Conservation (phyloP, 2,113 vertebrate species). For the Pantherophis guttatus region DNA sequence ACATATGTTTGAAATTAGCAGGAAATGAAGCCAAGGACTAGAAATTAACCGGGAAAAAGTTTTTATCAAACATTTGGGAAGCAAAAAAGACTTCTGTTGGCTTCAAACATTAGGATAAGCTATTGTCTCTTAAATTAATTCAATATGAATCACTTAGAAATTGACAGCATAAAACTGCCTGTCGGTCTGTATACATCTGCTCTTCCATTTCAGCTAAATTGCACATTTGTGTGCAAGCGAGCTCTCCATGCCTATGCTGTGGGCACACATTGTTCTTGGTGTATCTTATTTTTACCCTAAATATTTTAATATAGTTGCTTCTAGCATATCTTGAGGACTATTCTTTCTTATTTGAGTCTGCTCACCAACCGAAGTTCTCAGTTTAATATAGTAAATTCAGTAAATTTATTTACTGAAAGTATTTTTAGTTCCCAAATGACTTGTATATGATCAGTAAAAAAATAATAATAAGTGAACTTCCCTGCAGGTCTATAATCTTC, state of each 20-base stretch:
- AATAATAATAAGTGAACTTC: background rate
- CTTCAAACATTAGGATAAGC: constrained; percentile 61
- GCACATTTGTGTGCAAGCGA: background rate
- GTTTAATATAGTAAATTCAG: too few species aligned
- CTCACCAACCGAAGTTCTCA: background rate
- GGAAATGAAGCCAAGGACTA: constrained; percentile 66
- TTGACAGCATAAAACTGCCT: constrained; percentile 26
- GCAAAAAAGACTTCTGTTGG: constrained; percentile 55
- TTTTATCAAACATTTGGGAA: constrained; percentile 68
- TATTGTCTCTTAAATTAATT: constrained; percentile 66
- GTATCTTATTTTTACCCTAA: constrained; percentile 20
- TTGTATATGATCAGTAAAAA: background rate
- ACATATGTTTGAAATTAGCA: constrained; percentile 75
- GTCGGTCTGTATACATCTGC: constrained; percentile 19
- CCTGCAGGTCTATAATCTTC: background rate
- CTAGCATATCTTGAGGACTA: constrained; percentile 24
- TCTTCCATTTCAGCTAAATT: constrained; percentile 20
- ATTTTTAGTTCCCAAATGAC: background rate
- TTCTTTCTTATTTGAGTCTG: background rate
- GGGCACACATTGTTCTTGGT: constrained; percentile 4
- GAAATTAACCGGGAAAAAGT: constrained; percentile 67
- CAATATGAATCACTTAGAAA: constrained; percentile 49
- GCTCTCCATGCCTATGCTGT: background rate
- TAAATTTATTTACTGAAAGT: background rate
- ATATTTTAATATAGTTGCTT: constrained; percentile 32